Base-by-base conservation (phyloP, 2,888 invertebrate species). In the Heliconius hortense region DNA sequence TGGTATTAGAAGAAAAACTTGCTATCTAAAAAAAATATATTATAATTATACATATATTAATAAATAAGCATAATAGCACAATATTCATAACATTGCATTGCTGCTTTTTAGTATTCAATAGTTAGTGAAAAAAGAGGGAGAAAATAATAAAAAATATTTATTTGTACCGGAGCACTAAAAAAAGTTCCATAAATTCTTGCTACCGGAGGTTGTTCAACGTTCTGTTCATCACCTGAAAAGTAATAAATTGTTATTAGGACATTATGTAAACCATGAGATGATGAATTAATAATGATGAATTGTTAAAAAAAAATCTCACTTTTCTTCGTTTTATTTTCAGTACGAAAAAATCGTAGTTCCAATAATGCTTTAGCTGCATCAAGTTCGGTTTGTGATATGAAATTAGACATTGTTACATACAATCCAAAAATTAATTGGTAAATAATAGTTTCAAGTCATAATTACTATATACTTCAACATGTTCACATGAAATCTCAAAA, bases 161-260 rank as follows among this genome's bases (percentile, higher is more conserved):
- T 53, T 21, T 39, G n/a, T 24, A 66, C 66, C 66, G 66, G 66
- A n/a, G 66, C 39, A 24, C 66, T 39, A 66, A 66, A 43, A 18
- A 66, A 43, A 15, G 66, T 66, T 43, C 66, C 66, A 66, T 39
- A 66, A 43, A 43, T 66, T 66, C 66, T 66, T 15, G 66, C 43
- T 43, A 43, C 13, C 24, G 66, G 7, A 24, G 66, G 15, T 66
- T 66, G 24, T 66, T 66, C 66, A 18, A 67, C 62, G 5, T 5
- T 62, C 62, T 28, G 7, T 18, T 18, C 39, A 18, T 67, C 66
- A 43, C 15, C 66, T 67, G 66, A 43, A 43, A 67, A 66, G 5
- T 28, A 28, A 62, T 28, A 62, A 18, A 0, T 28, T 43, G 7
- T 64, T 10, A 64, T 11, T 4, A 8, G 43, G 4, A 15, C 15